Evolutionary conservation across 2,797 vertebrate species (phyloP), one percentile per base, ranked within the genome.

Genomic region (Columba guinea): DNA sequence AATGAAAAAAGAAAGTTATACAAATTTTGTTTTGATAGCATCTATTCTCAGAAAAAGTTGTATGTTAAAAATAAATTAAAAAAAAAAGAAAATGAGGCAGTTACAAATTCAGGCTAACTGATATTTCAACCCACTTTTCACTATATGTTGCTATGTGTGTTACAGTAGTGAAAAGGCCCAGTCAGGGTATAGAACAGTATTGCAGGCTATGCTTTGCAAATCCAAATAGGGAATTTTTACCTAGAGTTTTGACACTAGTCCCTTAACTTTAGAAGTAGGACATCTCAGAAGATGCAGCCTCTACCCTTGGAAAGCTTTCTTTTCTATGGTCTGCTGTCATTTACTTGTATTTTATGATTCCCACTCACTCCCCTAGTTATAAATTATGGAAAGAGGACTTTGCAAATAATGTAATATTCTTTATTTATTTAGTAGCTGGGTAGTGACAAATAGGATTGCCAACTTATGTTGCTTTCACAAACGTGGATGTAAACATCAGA

Each of bases 11-110:
- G 16, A 18, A 44, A 22, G 7, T 32, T 9, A 21, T 30, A 28
- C 46, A 68, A 51, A 35, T 28, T 67, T 22, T 62, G 7, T 59
- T 73, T 19, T 63, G 14, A 46, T 58, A 63, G 7, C 10, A 51
- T 13, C 11, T 74, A 12, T 49, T 69, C 19, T 58, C 30, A 69
- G n/a, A 58, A 63, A 79, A 64, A 4, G 6, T 5, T 24, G 26
- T 37, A 35, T 39, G 24, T 20, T 34, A 28, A 51, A 56, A 34
- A 46, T 46, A 59, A 26, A 3, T 9, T 13, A 44, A 22, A 58
- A 32, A 24, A 35, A 34, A 18, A 44, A 7, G 3, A 14, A 49
- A 49, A 23, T 1, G 3, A 3, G 2, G 12, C 44, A 59, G 4
- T 46, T 84, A 44, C 5, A 63, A 44, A 52, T 52, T 46, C 37